Base-by-base conservation (phyloP, 2,888 invertebrate genomes). In the Formica aserva region DNA sequence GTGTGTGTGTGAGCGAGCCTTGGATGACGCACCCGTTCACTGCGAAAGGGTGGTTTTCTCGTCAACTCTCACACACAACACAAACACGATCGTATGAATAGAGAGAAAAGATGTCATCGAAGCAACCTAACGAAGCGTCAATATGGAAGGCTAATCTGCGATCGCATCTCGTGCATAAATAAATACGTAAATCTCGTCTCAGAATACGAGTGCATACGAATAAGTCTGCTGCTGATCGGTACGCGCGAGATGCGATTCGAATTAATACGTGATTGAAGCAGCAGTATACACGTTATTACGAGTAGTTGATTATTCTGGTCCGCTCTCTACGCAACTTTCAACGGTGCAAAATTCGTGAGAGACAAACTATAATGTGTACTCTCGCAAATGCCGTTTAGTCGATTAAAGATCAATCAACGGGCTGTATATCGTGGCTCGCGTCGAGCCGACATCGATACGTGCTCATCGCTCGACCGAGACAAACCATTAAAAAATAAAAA, bases 111-210 rank as follows among this genome's bases (percentile, higher is more conserved):
- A 84, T 86, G 85, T 91, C 88, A 92, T 88, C 91, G 91, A 90
- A 92, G 91, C 92, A 92, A 92, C 90, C 93, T 92, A 93, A 91
- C 88, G 88, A 94, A 94, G 94, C 93, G 89, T 92, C 91, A 93
- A 91, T 91, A 86, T 88, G 86, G 88, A 72, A 91, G 86, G 88
- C 90, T 85, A 89, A 88, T 84, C 65, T 60, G 41, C 45, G 71
- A 80, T 71, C 77, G 85, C 86, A 67, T 87, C 82, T 84, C 90
- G 86, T 81, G 83, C 89, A 80, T 66, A 87, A 81, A 82, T 85
- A 71, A 38, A 22, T 76, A 75, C 22, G 69, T 41, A 5, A n/a
- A 52, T 52, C 4, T 52, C 38, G 38, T 67, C 52, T 66, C 72
- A 69, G 66, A 66, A 26, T 60, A 62, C 82, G 74, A 81, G 52